A percentile compares a stretch with the other conserved stretches of the same genome.
Evolutionary conservation across 2,797 vertebrate genomes (phyloP).

Genomic region (Bufotes viridis): DNA sequence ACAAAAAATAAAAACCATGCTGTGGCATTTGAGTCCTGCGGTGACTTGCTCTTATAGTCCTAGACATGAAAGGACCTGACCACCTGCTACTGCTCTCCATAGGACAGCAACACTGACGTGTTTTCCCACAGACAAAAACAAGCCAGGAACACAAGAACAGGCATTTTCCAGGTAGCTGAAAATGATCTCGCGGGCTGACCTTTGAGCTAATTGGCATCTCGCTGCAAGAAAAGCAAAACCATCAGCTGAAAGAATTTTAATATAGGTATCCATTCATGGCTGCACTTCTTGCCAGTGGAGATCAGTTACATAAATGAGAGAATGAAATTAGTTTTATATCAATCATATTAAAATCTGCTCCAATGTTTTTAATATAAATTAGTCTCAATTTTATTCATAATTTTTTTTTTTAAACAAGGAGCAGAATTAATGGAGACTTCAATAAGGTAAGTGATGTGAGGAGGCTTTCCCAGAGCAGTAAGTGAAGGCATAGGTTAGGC

Average conservation of each 20-base stretch:
- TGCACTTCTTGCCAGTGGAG: neutral
- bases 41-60: constrained; percentile 52
- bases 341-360: constrained; percentile 18
- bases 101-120: constrained; percentile 17
- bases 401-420: neutral
- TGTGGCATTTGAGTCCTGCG: constrained; percentile 56
- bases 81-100: constrained; percentile 54
- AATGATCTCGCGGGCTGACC: constrained; percentile 44
- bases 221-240: constrained; percentile 46
- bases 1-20: constrained; percentile 50
- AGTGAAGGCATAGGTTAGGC: too few relatives aligned
- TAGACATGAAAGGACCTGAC: constrained; percentile 42
- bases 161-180: constrained; percentile 32
- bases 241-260: constrained; percentile 50
- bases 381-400: neutral
- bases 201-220: constrained; percentile 52
- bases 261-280: constrained; percentile 41
- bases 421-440: neutral
- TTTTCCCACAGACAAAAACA: constrained; percentile 40
- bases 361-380: neutral
- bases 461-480: too few relatives aligned
- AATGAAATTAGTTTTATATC: constrained; percentile 9
- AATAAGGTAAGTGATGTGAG: neutral
- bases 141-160: constrained; percentile 17
- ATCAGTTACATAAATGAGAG: constrained; percentile 32